These are phyloP conservation scores for Drosophila demipolita DNA, from an alignment of 2,888 invertebrate species.

Conservation along the genomic window DNA sequence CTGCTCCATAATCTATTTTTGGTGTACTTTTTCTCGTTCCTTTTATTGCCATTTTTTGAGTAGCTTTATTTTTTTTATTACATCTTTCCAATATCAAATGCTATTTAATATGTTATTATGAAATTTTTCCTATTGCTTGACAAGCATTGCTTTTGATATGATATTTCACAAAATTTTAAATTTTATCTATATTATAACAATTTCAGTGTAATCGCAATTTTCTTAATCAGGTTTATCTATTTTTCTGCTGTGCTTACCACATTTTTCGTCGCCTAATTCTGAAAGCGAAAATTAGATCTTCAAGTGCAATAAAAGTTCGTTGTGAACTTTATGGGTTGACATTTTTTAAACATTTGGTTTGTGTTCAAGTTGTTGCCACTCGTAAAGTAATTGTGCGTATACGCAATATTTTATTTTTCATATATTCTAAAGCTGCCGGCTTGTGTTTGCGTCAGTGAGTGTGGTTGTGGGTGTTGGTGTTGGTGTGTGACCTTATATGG, in stretches of 20 bases:
- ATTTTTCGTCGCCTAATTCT: too few relatives aligned
- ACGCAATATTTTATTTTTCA: slow-evolving; percentile 47
- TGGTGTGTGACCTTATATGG: not conserved
- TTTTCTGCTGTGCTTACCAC: too few relatives aligned
- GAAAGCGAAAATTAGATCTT: not conserved
- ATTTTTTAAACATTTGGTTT: not conserved
- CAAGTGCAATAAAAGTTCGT: slow-evolving; percentile 20
- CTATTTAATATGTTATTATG: not conserved
- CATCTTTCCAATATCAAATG: not conserved
- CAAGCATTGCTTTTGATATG: not conserved
- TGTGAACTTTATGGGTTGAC: not conserved
- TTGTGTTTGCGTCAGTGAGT: not conserved
- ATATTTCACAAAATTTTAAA: not conserved
- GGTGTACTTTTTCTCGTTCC: not conserved
- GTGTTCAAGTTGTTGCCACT: slow-evolving; percentile 22
- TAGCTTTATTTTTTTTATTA: not conserved
- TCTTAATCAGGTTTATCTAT: too few relatives aligned
- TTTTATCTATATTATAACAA: not conserved
- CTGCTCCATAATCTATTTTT: not conserved
- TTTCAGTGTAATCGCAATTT: not conserved
- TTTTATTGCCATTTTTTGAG: not conserved
- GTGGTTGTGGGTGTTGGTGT: not conserved
- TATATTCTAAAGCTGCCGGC: slow-evolving; percentile 25
- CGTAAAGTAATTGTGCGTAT: slow-evolving; percentile 50
- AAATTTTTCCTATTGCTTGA: not conserved